phyloP scores from a whole-genome alignment of 1,140 invertebrate species.

The Monochamus saltuarius region DNA sequence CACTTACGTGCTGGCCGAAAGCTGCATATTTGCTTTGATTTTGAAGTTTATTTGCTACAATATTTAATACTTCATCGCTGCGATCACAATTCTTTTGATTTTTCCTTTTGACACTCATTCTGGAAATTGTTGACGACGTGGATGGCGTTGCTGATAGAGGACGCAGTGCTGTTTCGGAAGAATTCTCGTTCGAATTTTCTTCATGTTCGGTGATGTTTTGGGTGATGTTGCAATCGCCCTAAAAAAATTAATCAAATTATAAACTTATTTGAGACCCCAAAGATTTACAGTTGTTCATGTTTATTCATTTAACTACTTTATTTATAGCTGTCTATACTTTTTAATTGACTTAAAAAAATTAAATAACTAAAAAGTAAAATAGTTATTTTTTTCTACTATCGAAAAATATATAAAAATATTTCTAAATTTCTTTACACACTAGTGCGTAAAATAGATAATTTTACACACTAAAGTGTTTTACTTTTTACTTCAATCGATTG shows the following conservation, averaged over 20 bases:
- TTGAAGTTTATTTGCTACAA: conserved; percentile 20
- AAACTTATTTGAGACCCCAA: conserved; percentile 15
- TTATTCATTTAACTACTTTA: conserved; percentile 12
- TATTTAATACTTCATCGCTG: conserved; percentile 21
- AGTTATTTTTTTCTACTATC: too few relatives aligned
- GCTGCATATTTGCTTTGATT: too few relatives aligned
- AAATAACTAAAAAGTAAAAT: too few relatives aligned
- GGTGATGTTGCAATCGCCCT: conserved; percentile 8
- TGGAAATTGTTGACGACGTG: conserved; percentile 16
- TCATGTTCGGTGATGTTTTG: too few relatives aligned
- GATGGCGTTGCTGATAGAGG: conserved; percentile 10
- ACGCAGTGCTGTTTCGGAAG: conserved; percentile 12
- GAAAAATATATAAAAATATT: too few relatives aligned
- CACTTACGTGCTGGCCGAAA: too few relatives aligned
- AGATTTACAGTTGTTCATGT: conserved; percentile 16
- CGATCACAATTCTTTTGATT: conserved; percentile 7
- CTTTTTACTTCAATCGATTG: too few relatives aligned
- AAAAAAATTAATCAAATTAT: conserved; percentile 13
- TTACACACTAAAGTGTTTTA: too few relatives aligned
- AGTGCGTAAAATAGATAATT: too few relatives aligned
- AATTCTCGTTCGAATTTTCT: conserved; percentile 2
- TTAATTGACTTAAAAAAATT: too few relatives aligned
- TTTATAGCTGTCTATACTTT: conserved; percentile 9
- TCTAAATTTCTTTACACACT: too few relatives aligned
- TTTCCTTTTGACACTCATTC: conserved; percentile 13